Base-by-base conservation (phyloP, 2,888 invertebrate species). In the Eupithecia centaureata region DNA sequence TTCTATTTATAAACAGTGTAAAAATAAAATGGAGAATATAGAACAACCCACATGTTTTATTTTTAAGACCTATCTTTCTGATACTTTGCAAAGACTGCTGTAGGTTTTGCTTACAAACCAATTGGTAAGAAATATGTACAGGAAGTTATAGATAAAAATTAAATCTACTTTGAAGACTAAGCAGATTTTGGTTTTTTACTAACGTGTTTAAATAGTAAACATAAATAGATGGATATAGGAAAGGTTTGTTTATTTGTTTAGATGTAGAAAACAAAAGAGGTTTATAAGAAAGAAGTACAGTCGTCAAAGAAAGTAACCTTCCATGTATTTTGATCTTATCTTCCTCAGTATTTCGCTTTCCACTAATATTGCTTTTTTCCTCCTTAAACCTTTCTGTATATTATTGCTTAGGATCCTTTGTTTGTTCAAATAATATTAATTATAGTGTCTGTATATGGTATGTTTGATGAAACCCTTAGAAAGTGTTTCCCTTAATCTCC, bases 1-100 rank as follows among this genome's bases (percentile, higher is more conserved):
- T 70, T 67, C 68, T 75, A 75, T 70, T 73, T 69, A 68, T 73
- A 72, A 56, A 30, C 25, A 25, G 35, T 12, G 22, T 63, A 65
- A 59, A 63, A 69, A 65, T 65, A 63, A 61, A 62, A 61, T 68
- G n/a, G 35, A 33, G 32, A 68, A 61, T 52, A 51, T 64, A 51
- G 51, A 57, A 58, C 33, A 22, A 12, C 52, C 59, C 68, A 68
- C 57, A 61, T 68, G 64, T 61, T 64, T 54, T 62, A 30, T 57
- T 57, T 56, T 18, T 32, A 33, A 52, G 27, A 52, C 5, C 5
- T 13, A 27, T 25, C 27, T 52, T 18, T 25, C 27, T 52, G 15
- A 52, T 52, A 22, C 47, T n/a, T 56, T 30, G 8, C 54, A 28
- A 56, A 56, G 30, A 56, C n/a, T 28, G n/a, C 10, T 13, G 10